Conservation (phyloP, 2,113 vertebrate genomes). For the Petaurus breviceps region DNA sequence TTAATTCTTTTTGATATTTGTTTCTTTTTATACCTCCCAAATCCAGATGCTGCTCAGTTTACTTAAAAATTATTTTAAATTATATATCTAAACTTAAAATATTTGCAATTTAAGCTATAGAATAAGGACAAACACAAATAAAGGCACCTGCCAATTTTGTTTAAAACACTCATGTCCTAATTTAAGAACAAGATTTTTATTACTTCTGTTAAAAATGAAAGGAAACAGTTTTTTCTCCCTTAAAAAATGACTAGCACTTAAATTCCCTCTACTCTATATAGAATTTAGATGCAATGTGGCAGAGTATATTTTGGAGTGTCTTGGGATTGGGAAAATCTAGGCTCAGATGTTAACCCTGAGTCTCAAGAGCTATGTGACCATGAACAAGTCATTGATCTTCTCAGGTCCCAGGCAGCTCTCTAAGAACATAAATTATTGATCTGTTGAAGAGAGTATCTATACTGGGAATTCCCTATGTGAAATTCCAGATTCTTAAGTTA, state of each 20-base stretch:
- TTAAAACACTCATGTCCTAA: background rate
- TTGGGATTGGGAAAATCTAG: background rate
- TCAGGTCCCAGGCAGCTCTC: background rate
- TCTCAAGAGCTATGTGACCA: background rate
- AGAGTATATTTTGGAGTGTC: background rate
- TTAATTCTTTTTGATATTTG: constrained; percentile 30
- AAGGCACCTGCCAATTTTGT: background rate
- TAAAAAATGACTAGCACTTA: background rate
- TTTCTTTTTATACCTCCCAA: background rate
- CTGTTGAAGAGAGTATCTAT: background rate
- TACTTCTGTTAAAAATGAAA: constrained; percentile 42
- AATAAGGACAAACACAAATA: background rate
- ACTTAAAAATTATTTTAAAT: constrained; percentile 37
- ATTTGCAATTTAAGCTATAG: background rate
- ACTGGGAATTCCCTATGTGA: background rate
- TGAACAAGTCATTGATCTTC: no score
- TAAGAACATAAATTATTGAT: background rate
- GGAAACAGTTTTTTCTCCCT: background rate
- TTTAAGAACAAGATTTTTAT: constrained; percentile 24
- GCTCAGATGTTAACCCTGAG: background rate
- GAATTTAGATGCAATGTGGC: background rate
- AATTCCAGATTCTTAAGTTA: background rate
- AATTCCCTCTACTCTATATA: background rate
- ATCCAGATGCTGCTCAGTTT: background rate
- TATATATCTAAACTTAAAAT: background rate